Conservation (phyloP, 2,113 vertebrate genomes). For the Meles meles region DNA sequence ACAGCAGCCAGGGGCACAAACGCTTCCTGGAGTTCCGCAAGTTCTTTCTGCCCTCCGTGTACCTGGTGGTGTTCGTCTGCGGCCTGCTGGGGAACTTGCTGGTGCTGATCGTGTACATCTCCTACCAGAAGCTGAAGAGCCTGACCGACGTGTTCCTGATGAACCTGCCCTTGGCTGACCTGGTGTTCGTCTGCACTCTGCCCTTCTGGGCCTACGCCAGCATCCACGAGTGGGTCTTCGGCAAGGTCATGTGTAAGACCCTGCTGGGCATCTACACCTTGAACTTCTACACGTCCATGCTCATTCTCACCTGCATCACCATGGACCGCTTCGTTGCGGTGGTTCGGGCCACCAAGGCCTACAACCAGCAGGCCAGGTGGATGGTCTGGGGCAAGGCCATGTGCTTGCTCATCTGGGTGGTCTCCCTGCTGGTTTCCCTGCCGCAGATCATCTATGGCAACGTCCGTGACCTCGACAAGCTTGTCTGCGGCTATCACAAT, state of each 20-base stretch:
- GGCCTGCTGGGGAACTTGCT: slow-evolving; percentile 77
- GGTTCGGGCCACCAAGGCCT: slow-evolving; percentile 73
- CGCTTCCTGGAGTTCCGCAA: slow-evolving; percentile 43
- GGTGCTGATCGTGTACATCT: slow-evolving; percentile 71
- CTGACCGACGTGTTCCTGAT: slow-evolving; percentile 76
- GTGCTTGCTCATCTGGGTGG: slow-evolving; percentile 65
- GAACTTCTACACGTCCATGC: slow-evolving; percentile 79
- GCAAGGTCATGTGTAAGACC: slow-evolving; percentile 8
- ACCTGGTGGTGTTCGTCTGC: slow-evolving; percentile 64
- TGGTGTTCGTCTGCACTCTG: slow-evolving; percentile 77
- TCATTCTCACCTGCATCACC: slow-evolving; percentile 78
- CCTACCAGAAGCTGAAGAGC: slow-evolving; percentile 73
- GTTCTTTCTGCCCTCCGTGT: slow-evolving; percentile 71
- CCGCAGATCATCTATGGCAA: slow-evolving; percentile 74
- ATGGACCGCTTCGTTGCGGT: slow-evolving; percentile 75
- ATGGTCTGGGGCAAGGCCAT: slow-evolving; percentile 43
- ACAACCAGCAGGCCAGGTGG: slow-evolving; percentile 43
- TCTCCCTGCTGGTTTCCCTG: slow-evolving; percentile 68
- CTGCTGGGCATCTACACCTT: slow-evolving; percentile 69
- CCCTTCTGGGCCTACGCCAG: slow-evolving; percentile 76
- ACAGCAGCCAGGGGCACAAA: not conserved
- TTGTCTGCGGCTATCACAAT: not conserved
- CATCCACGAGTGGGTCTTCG: slow-evolving; percentile 70
- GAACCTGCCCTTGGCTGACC: slow-evolving; percentile 79
- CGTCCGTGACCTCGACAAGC: fast-evolving